Evolutionary conservation across 2,888 invertebrate species (phyloP).

Genomic region (Perithous albicinctus): DNA sequence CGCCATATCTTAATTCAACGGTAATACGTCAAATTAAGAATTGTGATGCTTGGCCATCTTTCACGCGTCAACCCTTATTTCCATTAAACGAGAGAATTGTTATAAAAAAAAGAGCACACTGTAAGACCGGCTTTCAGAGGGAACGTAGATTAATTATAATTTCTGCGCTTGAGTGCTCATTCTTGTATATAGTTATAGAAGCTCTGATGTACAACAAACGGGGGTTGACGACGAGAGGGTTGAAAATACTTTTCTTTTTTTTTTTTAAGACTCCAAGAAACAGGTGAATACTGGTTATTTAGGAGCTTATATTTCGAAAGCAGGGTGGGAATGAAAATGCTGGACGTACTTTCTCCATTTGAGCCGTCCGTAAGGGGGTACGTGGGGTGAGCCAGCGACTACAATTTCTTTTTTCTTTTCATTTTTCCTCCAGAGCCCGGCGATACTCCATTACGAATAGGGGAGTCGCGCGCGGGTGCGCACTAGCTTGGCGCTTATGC

Average conservation of each 20-base stretch:
- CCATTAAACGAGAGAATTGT: not conserved
- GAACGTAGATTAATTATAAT: slow-evolving; percentile 13
- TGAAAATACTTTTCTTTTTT: not conserved
- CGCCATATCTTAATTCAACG: not conserved
- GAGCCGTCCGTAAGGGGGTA: not conserved
- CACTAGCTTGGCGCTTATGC: slow-evolving; percentile 68
- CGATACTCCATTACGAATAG: slow-evolving; percentile 54
- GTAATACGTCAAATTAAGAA: not conserved
- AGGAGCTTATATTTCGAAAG: not conserved
- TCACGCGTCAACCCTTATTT: not conserved
- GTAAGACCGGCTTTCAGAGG: not conserved
- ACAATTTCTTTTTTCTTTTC: not conserved
- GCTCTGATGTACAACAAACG: not conserved
- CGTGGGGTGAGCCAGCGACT: not conserved
- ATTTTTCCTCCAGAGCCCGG: slow-evolving; percentile 38
- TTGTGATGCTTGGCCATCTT: not conserved
- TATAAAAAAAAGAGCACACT: not conserved
- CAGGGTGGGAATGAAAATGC: slow-evolving; percentile 6
- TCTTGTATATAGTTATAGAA: not conserved
- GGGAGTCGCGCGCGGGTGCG: slow-evolving; percentile 24
- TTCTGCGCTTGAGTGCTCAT: not conserved
- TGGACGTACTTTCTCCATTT: not conserved
- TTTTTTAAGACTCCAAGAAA: not conserved
- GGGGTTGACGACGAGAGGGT: not conserved
- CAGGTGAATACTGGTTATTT: not conserved